These are phyloP conservation scores for Porites lobata DNA, from an alignment of 92 coral and sea anemone species.

Conservation along the genomic window DNA sequence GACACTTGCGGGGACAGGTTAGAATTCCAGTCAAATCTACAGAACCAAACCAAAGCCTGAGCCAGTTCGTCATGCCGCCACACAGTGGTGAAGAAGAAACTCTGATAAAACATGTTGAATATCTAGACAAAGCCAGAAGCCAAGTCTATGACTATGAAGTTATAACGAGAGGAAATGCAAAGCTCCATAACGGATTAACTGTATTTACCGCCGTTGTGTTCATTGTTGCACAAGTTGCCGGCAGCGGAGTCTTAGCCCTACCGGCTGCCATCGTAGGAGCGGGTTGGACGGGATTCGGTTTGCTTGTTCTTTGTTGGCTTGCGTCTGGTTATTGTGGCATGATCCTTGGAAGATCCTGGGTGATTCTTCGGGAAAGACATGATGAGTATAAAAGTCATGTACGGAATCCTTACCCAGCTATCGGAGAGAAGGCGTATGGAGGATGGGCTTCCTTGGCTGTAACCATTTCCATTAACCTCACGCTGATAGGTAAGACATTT, in stretches of 20 bases:
- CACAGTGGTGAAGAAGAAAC: too few species aligned
- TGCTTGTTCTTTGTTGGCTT: conserved; percentile 79
- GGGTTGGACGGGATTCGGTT: conserved; percentile 85
- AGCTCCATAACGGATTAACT: conserved; percentile 77
- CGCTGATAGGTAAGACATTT: conserved; percentile 76
- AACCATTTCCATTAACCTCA: conserved; percentile 82
- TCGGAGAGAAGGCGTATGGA: conserved; percentile 88
- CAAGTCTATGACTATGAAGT: neutral
- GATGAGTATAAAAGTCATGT: conserved; percentile 87
- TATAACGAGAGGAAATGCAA: conserved; percentile 3
- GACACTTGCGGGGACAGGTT: too few species aligned
- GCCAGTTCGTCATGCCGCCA: too few species aligned
- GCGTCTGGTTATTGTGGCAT: conserved; percentile 96
- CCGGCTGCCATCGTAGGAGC: conserved; percentile 88
- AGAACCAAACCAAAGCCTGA: too few species aligned
- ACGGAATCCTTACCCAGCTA: conserved; percentile 93
- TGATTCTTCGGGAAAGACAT: conserved; percentile 73
- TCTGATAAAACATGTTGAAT: neutral
- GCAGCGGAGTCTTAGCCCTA: conserved; percentile 94
- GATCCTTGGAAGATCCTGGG: conserved; percentile 85
- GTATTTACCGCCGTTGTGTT: conserved; percentile 94
- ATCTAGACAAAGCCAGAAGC: neutral
- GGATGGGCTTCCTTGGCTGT: conserved; percentile 88
- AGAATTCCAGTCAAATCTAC: too few species aligned
- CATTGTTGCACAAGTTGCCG: conserved; percentile 96